Conservation (phyloP, 2,888 invertebrate genomes). For the Nomada lathburiana region DNA sequence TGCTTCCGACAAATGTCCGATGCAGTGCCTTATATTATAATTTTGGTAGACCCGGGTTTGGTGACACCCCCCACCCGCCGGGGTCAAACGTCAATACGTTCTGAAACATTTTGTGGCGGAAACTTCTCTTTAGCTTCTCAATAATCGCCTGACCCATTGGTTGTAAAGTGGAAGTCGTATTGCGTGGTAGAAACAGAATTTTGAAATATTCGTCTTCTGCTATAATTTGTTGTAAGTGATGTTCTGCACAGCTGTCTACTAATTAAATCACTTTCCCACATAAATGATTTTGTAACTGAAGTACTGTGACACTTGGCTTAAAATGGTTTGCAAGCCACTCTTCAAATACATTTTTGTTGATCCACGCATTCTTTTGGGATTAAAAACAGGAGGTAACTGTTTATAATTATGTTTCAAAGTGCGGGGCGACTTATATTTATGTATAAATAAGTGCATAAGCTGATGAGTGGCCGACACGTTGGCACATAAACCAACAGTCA, state of each 20-base stretch:
- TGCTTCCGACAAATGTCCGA: neutral
- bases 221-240: neutral
- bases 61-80: slow-evolving; percentile 43
- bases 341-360: neutral
- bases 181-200: slow-evolving; percentile 65
- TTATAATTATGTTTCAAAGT: too few species aligned
- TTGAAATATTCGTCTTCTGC: slow-evolving; percentile 41
- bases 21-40: slow-evolving; percentile 13
- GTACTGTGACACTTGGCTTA: neutral
- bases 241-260: slow-evolving; percentile 54
- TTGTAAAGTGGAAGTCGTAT: slow-evolving; percentile 68
- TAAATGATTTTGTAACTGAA: neutral
- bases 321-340: slow-evolving; percentile 26
- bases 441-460: too few species aligned
- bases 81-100: slow-evolving; percentile 49
- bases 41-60: slow-evolving; percentile 55
- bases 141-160: slow-evolving; percentile 74
- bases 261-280: slow-evolving; percentile 58
- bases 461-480: too few species aligned
- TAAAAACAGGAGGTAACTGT: neutral
- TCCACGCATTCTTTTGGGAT: slow-evolving; percentile 5
- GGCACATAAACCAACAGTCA: too few species aligned
- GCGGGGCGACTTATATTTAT: too few species aligned
- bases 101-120: slow-evolving; percentile 54
- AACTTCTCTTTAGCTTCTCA: slow-evolving; percentile 64